Evolutionary conservation across 2,797 vertebrate genomes (phyloP).

Genomic region (Poeciliopsis turneri): DNA sequence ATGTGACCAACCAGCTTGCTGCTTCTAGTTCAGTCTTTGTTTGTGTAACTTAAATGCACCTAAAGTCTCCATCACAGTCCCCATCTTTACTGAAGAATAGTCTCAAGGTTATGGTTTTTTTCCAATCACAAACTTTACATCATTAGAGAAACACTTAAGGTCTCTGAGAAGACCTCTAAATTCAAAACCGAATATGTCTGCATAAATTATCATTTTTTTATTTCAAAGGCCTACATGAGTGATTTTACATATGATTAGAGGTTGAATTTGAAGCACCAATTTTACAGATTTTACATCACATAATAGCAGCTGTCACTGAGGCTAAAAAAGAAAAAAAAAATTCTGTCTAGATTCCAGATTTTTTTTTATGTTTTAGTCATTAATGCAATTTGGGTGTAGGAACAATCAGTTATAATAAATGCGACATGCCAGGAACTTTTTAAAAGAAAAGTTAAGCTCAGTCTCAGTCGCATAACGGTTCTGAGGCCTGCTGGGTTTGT

Average conservation of each 20-base stretch:
- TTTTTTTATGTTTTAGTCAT: constrained; percentile 17
- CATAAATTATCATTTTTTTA: constrained; percentile 50
- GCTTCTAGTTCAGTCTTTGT: neutral
- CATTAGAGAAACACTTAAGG: constrained; percentile 21
- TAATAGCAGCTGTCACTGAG: constrained; percentile 38
- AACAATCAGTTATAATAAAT: constrained; percentile 35
- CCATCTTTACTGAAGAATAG: neutral
- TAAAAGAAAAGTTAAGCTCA: constrained; percentile 23
- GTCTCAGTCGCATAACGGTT: constrained; percentile 35
- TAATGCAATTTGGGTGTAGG: constrained; percentile 21
- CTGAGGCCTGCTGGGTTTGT: constrained; percentile 22
- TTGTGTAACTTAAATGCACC: neutral
- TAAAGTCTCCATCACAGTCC: neutral
- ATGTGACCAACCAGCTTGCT: neutral
- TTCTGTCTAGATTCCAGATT: constrained; percentile 17
- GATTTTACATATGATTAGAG: constrained; percentile 57
- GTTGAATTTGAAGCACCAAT: constrained; percentile 29
- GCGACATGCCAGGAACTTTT: constrained; percentile 13
- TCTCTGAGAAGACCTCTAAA: constrained; percentile 25
- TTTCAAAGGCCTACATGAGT: constrained; percentile 49
- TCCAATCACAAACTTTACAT: constrained; percentile 21
- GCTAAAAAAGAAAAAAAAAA: constrained; percentile 23
- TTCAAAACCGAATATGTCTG: constrained; percentile 36
- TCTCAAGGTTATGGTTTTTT: neutral
- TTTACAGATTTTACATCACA: constrained; percentile 47